Evolutionary conservation across 1,140 invertebrate genomes (phyloP).

Genomic region (Drosophila eugracilis): DNA sequence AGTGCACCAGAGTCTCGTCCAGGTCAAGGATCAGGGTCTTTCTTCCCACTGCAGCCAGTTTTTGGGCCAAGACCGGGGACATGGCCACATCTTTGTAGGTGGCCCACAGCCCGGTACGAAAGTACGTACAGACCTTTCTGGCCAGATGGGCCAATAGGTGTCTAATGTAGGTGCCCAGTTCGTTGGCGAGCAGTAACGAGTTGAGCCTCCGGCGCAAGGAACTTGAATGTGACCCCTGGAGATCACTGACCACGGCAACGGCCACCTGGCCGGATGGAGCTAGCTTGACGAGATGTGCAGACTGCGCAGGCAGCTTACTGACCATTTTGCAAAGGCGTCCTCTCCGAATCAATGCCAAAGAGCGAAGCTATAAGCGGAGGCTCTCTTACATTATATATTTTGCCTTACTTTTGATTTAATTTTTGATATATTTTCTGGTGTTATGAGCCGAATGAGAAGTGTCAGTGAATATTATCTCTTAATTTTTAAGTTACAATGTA

Average conservation of each 20-base stretch:
- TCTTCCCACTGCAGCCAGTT: conserved; percentile 10
- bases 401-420: neutral
- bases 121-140: neutral
- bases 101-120: neutral
- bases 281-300: conserved; percentile 8
- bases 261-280: neutral
- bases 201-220: neutral
- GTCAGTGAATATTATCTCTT: too few species aligned
- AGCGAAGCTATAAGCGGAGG: neutral
- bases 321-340: conserved; percentile 10
- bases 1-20: conserved; percentile 70
- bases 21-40: conserved; percentile 60
- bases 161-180: conserved; percentile 25
- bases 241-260: neutral
- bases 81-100: conserved; percentile 31
- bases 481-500: too few species aligned
- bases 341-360: neutral
- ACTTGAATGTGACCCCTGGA: neutral
- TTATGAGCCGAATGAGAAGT: neutral
- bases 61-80: neutral
- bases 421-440: neutral
- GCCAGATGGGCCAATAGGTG: conserved; percentile 5
- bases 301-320: conserved; percentile 6
- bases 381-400: conserved; percentile 15
- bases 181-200: neutral